These are phyloP conservation scores for Deroplatys truncata DNA, from an alignment of 2,888 invertebrate genomes.

Conservation along the genomic window DNA sequence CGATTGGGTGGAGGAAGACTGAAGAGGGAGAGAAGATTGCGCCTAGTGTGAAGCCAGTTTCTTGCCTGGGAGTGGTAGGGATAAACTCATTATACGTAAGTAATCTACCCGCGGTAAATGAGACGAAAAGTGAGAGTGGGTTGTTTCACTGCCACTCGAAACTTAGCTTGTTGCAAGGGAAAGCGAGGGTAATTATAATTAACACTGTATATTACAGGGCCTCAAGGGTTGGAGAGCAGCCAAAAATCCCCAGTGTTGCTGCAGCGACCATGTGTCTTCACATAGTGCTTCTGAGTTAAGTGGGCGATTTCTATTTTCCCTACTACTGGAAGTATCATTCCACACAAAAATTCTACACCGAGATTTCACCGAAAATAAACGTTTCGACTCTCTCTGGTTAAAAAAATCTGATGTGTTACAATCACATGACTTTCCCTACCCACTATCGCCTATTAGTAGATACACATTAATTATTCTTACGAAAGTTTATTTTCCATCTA, in stretches of 20 bases:
- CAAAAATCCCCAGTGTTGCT: background rate
- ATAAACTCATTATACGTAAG: slow-evolving; percentile 4
- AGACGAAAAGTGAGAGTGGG: slow-evolving; percentile 11
- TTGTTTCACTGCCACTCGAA: background rate
- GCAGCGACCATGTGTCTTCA: background rate
- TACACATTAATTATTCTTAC: too few relatives aligned
- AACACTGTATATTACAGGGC: background rate
- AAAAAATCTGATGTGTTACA: too few relatives aligned
- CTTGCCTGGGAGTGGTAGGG: background rate
- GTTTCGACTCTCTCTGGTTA: too few relatives aligned
- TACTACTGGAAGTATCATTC: too few relatives aligned
- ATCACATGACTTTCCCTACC: too few relatives aligned
- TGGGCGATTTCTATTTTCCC: too few relatives aligned
- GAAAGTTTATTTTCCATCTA: too few relatives aligned
- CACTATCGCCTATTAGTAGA: too few relatives aligned
- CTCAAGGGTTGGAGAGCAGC: background rate
- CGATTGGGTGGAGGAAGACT: slow-evolving; percentile 2
- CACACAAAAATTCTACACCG: too few relatives aligned
- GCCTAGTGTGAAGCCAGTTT: background rate
- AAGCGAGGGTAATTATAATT: slow-evolving; percentile 15
- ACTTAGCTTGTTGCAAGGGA: background rate
- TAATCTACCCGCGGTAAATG: slow-evolving; percentile 11
- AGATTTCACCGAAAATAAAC: too few relatives aligned
- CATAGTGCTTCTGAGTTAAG: too few relatives aligned
- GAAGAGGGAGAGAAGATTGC: background rate